A percentile compares a stretch with the other conserved stretches of the same genome.
These are phyloP conservation scores for Diachasmimorpha longicaudata DNA, from an alignment of 1,140 invertebrate species.

Conservation along the genomic window DNA sequence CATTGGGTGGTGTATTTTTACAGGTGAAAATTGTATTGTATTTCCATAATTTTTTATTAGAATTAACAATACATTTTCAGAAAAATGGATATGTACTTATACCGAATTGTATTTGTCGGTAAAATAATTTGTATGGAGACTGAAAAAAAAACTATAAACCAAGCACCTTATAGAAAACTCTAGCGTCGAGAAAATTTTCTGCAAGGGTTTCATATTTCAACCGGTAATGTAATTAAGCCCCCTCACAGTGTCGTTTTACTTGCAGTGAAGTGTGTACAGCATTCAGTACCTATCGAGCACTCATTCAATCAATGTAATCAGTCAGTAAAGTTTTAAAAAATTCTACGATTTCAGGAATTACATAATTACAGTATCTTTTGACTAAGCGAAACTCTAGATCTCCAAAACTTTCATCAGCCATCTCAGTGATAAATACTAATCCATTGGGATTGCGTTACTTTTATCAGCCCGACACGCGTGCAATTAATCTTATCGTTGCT, in stretches of 20 bases:
- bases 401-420: background rate
- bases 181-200: conserved; percentile 13
- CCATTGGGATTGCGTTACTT: no score
- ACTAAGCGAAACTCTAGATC: background rate
- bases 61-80: no score
- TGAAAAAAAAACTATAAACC: no score
- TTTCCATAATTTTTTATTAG: no score
- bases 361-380: background rate
- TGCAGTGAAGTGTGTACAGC: background rate
- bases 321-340: background rate
- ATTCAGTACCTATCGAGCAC: background rate
- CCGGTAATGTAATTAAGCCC: conserved; percentile 57
- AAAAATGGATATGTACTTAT: no score
- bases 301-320: background rate
- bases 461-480: no score
- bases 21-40: no score
- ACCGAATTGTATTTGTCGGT: no score
- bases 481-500: no score
- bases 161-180: background rate
- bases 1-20: no score
- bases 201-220: conserved; percentile 51
- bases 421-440: background rate
- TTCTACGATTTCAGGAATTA: no score
- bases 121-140: no score
- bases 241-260: conserved; percentile 10